phyloP scores from a whole-genome alignment of 2,113 vertebrate species.

The Rousettus leschenaultii region DNA sequence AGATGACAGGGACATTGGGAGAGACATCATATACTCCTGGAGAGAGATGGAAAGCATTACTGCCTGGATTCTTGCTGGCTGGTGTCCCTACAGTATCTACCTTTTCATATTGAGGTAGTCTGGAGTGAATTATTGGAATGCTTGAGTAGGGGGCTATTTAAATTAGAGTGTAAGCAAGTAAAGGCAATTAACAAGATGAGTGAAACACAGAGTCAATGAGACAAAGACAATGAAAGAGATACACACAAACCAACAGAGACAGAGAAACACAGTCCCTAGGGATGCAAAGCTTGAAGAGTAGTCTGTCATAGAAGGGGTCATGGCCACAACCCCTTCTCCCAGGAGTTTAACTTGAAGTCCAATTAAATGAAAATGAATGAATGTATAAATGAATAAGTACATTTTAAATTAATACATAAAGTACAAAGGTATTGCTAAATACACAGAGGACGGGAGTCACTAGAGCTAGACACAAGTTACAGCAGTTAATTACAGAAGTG shows the following conservation, averaged over 20 bases:
- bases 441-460: not conserved
- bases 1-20: not conserved
- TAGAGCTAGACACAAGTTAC: not conserved
- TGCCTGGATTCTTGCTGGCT: not conserved
- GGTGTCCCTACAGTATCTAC: not conserved
- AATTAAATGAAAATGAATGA: not conserved
- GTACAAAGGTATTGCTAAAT: not conserved
- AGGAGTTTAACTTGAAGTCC: not conserved
- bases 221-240: not conserved
- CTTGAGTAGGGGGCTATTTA: not conserved
- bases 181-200: not conserved
- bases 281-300: not conserved
- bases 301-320: not conserved
- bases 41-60: not conserved
- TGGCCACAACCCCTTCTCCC: not conserved
- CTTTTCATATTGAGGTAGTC: not conserved
- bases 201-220: not conserved
- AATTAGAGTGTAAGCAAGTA: not conserved
- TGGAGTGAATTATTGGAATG: not conserved
- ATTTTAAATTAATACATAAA: slow-evolving; percentile 3
- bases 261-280: not conserved
- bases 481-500: not conserved
- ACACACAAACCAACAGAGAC: not conserved
- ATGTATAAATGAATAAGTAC: not conserved
- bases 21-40: not conserved